Conservation (phyloP, 1,140 invertebrate species). For the Drosophila subpulchrella region DNA sequence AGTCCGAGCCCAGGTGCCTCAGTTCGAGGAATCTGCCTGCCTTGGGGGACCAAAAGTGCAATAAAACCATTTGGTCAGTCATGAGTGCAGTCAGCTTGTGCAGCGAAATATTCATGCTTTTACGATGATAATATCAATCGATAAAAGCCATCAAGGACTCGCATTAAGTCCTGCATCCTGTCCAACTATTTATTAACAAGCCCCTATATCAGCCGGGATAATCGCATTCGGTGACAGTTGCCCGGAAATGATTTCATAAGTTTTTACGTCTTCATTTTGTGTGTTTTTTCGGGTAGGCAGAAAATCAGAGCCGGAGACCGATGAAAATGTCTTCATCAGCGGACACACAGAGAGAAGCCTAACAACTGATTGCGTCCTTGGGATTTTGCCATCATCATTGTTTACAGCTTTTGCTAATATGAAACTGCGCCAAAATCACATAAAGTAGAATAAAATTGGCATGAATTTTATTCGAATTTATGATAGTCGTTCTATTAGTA, state of each 20-base stretch:
- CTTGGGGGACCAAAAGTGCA: conserved; percentile 13
- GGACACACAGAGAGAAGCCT: conserved; percentile 31
- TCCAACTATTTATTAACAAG: conserved; percentile 35
- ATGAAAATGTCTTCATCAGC: conserved; percentile 47
- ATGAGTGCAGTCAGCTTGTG: conserved; percentile 4
- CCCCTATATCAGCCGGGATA: conserved; percentile 10
- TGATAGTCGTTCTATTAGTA: too few relatives aligned
- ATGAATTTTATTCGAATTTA: too few relatives aligned
- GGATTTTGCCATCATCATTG: neutral
- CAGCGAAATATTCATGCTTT: neutral
- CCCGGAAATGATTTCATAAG: conserved; percentile 53
- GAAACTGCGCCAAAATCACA: neutral
- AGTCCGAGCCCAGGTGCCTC: conserved; percentile 13
- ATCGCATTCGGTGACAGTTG: conserved; percentile 45
- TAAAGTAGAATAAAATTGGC: too few relatives aligned
- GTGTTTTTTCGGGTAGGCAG: conserved; percentile 8
- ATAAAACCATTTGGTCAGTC: conserved; percentile 20
- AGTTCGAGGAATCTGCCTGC: neutral
- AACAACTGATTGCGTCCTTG: neutral
- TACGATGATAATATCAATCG: conserved; percentile 11
- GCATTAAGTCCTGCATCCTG: conserved; percentile 13
- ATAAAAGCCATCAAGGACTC: conserved; percentile 5
- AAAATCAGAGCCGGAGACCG: conserved; percentile 54
- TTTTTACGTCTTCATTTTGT: conserved; percentile 72
- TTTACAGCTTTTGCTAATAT: neutral